Evolutionary conservation across 2,113 vertebrate species (phyloP).

Genomic region (Pitta sordida): DNA sequence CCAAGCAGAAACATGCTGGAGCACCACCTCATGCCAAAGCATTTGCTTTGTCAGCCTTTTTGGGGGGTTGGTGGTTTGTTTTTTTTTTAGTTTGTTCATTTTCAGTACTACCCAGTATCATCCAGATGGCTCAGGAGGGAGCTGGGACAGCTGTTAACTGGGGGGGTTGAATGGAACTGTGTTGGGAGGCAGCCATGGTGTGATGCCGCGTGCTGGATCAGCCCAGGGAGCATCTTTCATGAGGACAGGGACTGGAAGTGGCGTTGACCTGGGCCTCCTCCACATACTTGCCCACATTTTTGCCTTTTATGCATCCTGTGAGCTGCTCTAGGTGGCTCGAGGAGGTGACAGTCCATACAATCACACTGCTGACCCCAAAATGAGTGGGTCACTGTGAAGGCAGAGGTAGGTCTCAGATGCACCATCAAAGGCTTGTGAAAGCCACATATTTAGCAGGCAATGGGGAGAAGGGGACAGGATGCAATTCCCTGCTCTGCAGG

Average conservation of each 20-base stretch:
- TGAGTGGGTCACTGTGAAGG: neutral
- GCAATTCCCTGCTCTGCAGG: neutral
- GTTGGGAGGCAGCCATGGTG: neutral
- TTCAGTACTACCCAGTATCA: neutral
- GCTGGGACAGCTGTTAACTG: neutral
- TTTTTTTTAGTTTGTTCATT: too few relatives aligned
- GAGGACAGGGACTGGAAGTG: neutral
- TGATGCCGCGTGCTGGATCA: neutral
- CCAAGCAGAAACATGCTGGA: neutral
- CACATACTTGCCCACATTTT: neutral
- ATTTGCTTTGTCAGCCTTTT: neutral
- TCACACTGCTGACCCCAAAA: neutral
- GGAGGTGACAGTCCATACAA: neutral
- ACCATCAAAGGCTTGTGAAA: neutral
- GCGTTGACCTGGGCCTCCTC: neutral
- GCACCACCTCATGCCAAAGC: neutral
- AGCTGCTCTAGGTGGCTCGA: neutral
- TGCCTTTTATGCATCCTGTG: neutral
- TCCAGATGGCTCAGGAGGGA: fast-evolving
- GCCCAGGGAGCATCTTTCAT: neutral
- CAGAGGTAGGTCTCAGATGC: neutral
- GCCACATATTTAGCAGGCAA: neutral
- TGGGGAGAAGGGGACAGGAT: neutral
- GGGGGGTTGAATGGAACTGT: neutral
- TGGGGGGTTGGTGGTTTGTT: too few relatives aligned